phyloP scores from a whole-genome alignment of 2,888 invertebrate species.

The Lasioglossum oenotherae region DNA sequence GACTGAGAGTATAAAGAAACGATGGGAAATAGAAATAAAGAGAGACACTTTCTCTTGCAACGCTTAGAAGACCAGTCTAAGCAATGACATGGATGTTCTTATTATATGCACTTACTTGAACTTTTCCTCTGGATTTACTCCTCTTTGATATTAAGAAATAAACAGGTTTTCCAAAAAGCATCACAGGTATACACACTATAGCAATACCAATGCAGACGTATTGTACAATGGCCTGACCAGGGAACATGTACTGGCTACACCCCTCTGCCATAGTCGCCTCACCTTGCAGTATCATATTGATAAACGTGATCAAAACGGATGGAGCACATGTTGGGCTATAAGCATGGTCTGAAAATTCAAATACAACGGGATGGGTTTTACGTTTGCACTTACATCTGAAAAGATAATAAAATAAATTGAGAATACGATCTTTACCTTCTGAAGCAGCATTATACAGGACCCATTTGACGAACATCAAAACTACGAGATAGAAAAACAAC shows the following conservation, averaged over 20 bases:
- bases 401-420: background rate
- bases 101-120: slow-evolving; percentile 78
- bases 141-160: slow-evolving; percentile 66
- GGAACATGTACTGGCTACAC: slow-evolving; percentile 87
- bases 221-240: slow-evolving; percentile 87
- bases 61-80: background rate
- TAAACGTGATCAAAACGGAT: slow-evolving; percentile 91
- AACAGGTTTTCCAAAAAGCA: slow-evolving; percentile 92
- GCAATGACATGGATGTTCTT: background rate
- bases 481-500: slow-evolving; percentile 96
- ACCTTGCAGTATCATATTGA: slow-evolving; percentile 90
- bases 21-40: no score
- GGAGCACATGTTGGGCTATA: slow-evolving; percentile 89
- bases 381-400: background rate
- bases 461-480: slow-evolving; percentile 97
- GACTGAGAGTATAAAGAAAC: background rate
- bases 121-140: slow-evolving; percentile 74
- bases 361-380: background rate
- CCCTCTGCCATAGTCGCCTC: slow-evolving; percentile 84
- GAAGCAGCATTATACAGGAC: slow-evolving; percentile 87
- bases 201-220: slow-evolving; percentile 87
- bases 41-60: background rate
- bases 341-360: slow-evolving; percentile 36
- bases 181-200: slow-evolving; percentile 90
- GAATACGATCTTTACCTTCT: slow-evolving; percentile 26